Percentiles rank a stretch among this genome's conserved stretches.
Conservation (phyloP, 2,113 vertebrate genomes). For the Anhinga rufa region DNA sequence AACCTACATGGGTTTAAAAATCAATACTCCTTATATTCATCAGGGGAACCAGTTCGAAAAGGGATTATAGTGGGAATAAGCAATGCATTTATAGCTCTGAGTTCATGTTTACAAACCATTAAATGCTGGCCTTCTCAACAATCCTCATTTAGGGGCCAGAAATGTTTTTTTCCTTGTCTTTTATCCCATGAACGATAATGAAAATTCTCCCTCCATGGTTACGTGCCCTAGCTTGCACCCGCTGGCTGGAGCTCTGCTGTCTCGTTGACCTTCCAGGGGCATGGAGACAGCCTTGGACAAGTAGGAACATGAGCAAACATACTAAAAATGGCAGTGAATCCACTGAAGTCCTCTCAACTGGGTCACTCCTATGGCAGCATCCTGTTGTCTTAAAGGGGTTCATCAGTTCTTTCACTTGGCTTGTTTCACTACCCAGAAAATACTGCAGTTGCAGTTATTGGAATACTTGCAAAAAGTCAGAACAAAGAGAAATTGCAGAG, state of each 20-base stretch:
- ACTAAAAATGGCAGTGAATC: background rate
- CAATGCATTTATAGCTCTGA: conserved; percentile 45
- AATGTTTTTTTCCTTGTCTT: background rate
- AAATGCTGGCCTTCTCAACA: background rate
- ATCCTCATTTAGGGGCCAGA: background rate
- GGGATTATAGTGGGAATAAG: conserved; percentile 54
- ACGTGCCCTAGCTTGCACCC: background rate
- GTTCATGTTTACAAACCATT: conserved; percentile 46
- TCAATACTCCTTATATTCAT: conserved; percentile 69
- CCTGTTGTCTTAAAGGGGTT: background rate
- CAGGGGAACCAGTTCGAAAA: conserved; percentile 61
- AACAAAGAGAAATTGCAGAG: conserved; percentile 23
- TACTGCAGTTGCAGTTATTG: background rate
- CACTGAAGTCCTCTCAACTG: background rate
- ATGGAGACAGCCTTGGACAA: background rate
- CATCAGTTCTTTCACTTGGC: background rate
- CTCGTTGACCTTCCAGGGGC: background rate
- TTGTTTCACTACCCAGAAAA: background rate
- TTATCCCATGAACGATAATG: background rate
- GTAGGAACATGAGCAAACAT: rapidly evolving
- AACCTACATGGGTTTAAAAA: conserved; percentile 73
- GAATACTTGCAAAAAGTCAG: background rate
- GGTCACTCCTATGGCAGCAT: background rate
- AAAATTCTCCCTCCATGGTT: background rate
- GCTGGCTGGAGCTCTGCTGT: background rate